Evolutionary conservation across 2,888 invertebrate species (phyloP).

Genomic region (Chrysopilus asiliformis): DNA sequence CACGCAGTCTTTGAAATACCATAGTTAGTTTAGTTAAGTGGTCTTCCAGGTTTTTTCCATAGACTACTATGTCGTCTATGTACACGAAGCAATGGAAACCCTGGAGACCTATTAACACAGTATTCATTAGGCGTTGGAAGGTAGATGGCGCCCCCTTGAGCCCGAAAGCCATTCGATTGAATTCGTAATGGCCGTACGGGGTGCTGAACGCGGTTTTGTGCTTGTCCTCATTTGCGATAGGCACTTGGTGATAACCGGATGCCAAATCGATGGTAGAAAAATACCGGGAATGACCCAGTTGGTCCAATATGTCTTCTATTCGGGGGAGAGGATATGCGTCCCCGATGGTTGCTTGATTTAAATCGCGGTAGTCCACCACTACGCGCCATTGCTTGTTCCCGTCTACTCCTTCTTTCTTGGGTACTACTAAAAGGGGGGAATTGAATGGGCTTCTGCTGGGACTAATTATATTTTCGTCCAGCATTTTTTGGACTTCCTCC

Average conservation of each 20-base stretch:
- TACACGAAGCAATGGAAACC: slow-evolving; percentile 10
- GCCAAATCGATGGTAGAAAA: slow-evolving; percentile 25
- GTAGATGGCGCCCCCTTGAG: slow-evolving; percentile 10
- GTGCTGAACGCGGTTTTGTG: slow-evolving; percentile 28
- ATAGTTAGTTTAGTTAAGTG: slow-evolving; percentile 14
- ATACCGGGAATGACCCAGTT: slow-evolving; percentile 25
- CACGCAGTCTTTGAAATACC: slow-evolving; percentile 4
- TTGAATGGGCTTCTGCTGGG: no score
- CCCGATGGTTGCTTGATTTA: slow-evolving; percentile 27
- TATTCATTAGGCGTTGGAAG: slow-evolving; percentile 13
- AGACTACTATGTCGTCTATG: slow-evolving; percentile 11
- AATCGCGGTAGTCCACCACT: slow-evolving; percentile 25
- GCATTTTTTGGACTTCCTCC: no score
- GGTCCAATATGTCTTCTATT: slow-evolving; percentile 25
- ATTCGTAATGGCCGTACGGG: slow-evolving; percentile 24
- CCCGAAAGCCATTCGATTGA: slow-evolving; percentile 21
- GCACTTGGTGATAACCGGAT: slow-evolving; percentile 30
- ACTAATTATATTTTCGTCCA: no score
- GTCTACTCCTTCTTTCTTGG: slow-evolving; percentile 23
- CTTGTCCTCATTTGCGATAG: slow-evolving; percentile 18
- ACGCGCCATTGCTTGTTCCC: slow-evolving; percentile 20
- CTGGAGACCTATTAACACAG: slow-evolving; percentile 7
- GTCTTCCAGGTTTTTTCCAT: slow-evolving; percentile 18
- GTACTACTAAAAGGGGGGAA: slow-evolving; percentile 18
- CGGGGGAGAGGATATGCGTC: no score